Percentiles rank a stretch among this genome's conserved stretches.
These are phyloP conservation scores for Trematomus bernacchii DNA, from an alignment of 2,797 vertebrate species.

Conservation along the genomic window DNA sequence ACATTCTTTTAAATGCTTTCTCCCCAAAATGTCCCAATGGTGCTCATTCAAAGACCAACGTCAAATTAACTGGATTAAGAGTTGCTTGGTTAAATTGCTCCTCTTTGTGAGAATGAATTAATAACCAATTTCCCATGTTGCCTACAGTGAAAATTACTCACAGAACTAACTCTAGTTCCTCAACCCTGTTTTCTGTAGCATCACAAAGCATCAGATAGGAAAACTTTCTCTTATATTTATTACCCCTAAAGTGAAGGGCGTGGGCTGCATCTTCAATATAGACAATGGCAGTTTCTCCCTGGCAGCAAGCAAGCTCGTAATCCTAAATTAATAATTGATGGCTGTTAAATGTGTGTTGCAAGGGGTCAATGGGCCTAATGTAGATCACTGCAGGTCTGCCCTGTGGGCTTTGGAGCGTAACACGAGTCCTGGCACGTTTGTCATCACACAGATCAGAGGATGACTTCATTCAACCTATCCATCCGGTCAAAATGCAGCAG, in stretches of 20 bases:
- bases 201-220: neutral
- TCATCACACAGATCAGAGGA: neutral
- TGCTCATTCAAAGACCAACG: neutral
- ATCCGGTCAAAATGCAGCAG: slow-evolving; percentile 6
- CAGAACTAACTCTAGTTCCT: neutral
- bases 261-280: slow-evolving; percentile 2
- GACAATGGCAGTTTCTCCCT: slow-evolving; percentile 20
- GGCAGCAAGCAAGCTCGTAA: slow-evolving; percentile 24
- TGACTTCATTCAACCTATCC: neutral
- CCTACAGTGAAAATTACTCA: neutral
- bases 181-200: neutral
- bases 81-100: neutral
- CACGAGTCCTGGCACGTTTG: slow-evolving; percentile 39
- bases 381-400: slow-evolving; percentile 57
- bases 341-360: slow-evolving; percentile 54
- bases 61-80: neutral
- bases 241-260: slow-evolving; percentile 9
- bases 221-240: neutral
- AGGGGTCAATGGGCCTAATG: slow-evolving; percentile 54
- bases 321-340: slow-evolving; percentile 65
- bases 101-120: neutral
- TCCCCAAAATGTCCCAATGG: neutral
- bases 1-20: too few relatives aligned
- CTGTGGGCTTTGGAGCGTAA: slow-evolving; percentile 17
- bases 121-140: too few relatives aligned